Conservation (phyloP, 2,888 invertebrate species). For the Frankliniella fusca region DNA sequence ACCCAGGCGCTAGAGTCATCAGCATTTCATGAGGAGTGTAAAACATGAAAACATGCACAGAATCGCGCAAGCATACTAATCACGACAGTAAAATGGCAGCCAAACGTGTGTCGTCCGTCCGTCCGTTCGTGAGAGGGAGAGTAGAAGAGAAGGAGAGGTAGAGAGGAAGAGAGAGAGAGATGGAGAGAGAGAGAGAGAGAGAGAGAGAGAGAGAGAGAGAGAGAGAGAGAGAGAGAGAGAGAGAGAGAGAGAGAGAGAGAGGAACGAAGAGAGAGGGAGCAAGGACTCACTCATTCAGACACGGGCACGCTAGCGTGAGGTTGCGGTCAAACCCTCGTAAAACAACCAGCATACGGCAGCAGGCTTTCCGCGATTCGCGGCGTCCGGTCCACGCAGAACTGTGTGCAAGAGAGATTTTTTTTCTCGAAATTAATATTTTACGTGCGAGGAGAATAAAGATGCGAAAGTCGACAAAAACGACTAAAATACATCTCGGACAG, state of each 20-base stretch:
- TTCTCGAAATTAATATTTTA: no score
- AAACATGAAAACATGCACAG: slow-evolving; percentile 4
- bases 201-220: not conserved
- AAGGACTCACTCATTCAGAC: no score
- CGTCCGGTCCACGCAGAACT: no score
- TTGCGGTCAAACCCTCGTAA: no score
- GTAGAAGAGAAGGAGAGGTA: not conserved
- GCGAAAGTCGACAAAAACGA: no score
- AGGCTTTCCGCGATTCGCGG: no score
- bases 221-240: not conserved
- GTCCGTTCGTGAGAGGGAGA: not conserved
- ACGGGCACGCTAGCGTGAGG: no score
- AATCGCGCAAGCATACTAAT: not conserved
- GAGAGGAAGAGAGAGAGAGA: not conserved
- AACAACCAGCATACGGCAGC: no score
- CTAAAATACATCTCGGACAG: no score
- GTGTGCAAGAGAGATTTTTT: no score
- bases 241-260: not conserved
- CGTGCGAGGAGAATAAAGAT: no score
- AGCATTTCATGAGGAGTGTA: slow-evolving; percentile 24
- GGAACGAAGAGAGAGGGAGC: not conserved
- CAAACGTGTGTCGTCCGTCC: slow-evolving; percentile 1
- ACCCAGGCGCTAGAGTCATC: not conserved
- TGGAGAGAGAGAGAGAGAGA: not conserved
- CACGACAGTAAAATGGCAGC: not conserved